Evolutionary conservation across 2,113 vertebrate species (phyloP).

Genomic region (Loxodonta africana): DNA sequence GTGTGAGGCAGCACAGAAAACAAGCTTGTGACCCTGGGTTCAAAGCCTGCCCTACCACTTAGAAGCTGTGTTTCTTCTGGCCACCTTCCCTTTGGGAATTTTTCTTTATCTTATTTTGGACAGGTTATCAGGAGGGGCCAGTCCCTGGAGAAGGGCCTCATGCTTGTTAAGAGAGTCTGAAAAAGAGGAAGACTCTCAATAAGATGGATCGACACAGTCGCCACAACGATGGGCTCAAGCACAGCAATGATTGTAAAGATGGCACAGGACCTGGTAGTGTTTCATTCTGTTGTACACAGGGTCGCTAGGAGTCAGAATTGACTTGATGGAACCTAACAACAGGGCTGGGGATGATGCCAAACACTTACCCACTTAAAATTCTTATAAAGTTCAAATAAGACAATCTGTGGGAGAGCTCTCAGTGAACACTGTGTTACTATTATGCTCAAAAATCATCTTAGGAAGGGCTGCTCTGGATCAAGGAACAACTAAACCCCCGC

Average conservation of each 20-base stretch:
- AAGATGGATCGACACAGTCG: too few species aligned
- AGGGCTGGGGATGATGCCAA: background rate
- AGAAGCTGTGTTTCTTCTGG: background rate
- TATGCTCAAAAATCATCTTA: background rate
- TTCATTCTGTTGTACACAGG: too few species aligned
- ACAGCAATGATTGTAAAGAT: too few species aligned
- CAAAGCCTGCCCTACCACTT: background rate
- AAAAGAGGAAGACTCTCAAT: too few species aligned
- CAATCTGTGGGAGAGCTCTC: background rate
- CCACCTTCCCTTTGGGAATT: background rate
- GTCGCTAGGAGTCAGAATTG: too few species aligned
- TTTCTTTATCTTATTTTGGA: background rate
- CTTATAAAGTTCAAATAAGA: slow-evolving; percentile 29
- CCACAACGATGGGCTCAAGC: background rate
- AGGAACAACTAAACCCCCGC: background rate
- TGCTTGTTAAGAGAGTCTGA: too few species aligned
- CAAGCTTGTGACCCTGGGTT: background rate
- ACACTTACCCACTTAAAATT: slow-evolving; percentile 44
- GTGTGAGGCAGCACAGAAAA: background rate
- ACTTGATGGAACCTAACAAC: background rate
- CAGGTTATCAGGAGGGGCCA: background rate
- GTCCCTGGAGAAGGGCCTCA: background rate
- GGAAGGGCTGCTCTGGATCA: background rate
- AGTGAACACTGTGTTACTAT: background rate
- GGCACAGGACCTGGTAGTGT: too few species aligned